A percentile compares a stretch with the other conserved stretches of the same genome.
Evolutionary conservation across 2,888 invertebrate genomes (phyloP).

Genomic region (Tetrapedia diversipes): DNA sequence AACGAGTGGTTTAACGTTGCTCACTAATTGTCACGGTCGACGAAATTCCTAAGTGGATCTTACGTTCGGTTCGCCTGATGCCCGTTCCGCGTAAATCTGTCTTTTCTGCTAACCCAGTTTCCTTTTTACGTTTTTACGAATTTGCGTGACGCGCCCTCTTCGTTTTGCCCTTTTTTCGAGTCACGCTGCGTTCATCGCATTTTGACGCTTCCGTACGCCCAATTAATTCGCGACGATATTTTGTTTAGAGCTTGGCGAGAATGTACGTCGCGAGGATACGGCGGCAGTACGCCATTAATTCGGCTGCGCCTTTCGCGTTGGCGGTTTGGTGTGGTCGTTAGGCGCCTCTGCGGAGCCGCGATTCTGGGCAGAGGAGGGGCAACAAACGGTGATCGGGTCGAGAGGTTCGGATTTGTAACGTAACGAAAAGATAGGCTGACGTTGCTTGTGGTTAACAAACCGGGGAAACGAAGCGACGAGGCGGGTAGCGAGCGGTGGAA

Average conservation of each 20-base stretch:
- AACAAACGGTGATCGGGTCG: neutral
- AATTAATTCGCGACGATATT: conserved; percentile 38
- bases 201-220: conserved; percentile 2
- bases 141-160: neutral
- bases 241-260: neutral
- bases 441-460: neutral
- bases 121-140: no score
- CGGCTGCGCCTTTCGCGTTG: neutral
- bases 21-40: conserved; percentile 50
- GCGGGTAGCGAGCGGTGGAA: neutral
- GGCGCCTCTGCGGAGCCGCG: neutral
- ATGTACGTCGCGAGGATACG: neutral
- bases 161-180: neutral
- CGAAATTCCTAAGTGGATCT: conserved; percentile 49
- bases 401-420: neutral
- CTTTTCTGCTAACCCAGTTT: conserved; percentile 42
- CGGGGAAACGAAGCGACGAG: neutral
- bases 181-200: neutral
- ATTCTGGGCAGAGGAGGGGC: no score
- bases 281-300: conserved; percentile 24
- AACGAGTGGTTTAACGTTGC: conserved; percentile 42
- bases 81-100: conserved; percentile 21
- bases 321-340: conserved; percentile 11
- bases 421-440: conserved; percentile 14
- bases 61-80: conserved; percentile 17